Evolutionary conservation across 2,888 invertebrate genomes (phyloP).

Genomic region (Saturnia pavonia): DNA sequence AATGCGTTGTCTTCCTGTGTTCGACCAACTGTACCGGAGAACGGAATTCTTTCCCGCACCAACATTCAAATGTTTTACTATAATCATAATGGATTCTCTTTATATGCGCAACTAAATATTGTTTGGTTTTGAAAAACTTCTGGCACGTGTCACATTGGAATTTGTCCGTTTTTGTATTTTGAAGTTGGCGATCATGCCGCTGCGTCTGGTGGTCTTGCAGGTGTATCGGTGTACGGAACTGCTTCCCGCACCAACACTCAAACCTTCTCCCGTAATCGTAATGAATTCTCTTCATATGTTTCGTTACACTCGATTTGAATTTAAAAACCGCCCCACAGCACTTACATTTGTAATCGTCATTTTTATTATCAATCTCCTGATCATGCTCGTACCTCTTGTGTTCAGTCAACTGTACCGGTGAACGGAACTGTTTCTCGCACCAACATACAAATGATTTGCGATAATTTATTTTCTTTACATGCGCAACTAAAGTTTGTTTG

Average conservation of each 20-base stretch:
- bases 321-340: background rate
- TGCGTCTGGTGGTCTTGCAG: background rate
- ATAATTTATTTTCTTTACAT: background rate
- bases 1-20: too few relatives aligned
- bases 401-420: background rate
- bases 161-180: background rate
- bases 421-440: background rate
- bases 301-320: background rate
- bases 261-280: background rate
- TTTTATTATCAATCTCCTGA: too few relatives aligned
- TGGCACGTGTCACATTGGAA: background rate
- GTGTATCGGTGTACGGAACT: background rate
- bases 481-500: background rate
- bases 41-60: too few relatives aligned
- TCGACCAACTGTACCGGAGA: too few relatives aligned
- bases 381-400: background rate
- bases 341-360: background rate
- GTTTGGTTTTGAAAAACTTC: too few relatives aligned
- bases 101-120: too few relatives aligned
- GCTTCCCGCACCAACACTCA: background rate
- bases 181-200: background rate
- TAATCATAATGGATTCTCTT: too few relatives aligned
- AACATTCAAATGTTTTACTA: too few relatives aligned
- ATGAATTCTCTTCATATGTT: background rate
- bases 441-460: background rate